phyloP scores from a whole-genome alignment of 2,888 invertebrate genomes.

The Hypselothyrea guttata region DNA sequence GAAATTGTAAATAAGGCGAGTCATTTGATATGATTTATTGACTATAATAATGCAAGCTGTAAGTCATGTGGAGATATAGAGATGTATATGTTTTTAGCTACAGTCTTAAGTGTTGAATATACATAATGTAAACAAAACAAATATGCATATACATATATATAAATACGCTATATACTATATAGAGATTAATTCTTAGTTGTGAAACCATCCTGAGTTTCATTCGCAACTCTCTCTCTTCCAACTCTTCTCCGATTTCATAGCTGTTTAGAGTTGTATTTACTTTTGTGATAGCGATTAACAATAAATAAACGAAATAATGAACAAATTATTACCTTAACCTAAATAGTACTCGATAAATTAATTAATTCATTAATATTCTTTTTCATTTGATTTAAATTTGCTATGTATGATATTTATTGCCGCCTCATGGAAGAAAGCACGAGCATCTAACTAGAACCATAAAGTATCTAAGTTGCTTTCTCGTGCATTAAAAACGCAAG shows the following conservation, averaged over 20 bases:
- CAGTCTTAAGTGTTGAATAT: conserved; percentile 66
- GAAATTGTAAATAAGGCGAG: conserved; percentile 59
- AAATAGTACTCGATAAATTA: conserved; percentile 21
- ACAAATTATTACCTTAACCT: conserved; percentile 50
- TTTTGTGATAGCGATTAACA: conserved; percentile 66
- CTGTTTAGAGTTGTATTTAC: conserved; percentile 68
- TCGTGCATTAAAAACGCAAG: conserved; percentile 1
- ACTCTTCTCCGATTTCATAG: conserved; percentile 4
- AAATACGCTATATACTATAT: conserved; percentile 37
- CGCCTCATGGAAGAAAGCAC: conserved; percentile 13
- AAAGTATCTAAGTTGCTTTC: conserved; percentile 20
- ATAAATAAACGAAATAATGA: conserved; percentile 59
- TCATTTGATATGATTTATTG: conserved; percentile 70
- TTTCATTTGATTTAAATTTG: conserved; percentile 43
- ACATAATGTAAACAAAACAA: conserved; percentile 54
- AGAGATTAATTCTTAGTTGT: conserved; percentile 56
- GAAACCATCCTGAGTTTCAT: conserved; percentile 34
- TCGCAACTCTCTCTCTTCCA: conserved; percentile 24
- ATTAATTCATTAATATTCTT: conserved; percentile 3
- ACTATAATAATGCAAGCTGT: conserved; percentile 30
- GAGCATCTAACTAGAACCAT: conserved; percentile 16
- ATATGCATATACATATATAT: too few relatives aligned
- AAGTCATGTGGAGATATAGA: conserved; percentile 31
- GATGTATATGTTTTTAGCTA: conserved; percentile 39
- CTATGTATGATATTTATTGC: conserved; percentile 49